Conservation (phyloP, 2,113 vertebrate genomes). For the Eurystomus gularis region DNA sequence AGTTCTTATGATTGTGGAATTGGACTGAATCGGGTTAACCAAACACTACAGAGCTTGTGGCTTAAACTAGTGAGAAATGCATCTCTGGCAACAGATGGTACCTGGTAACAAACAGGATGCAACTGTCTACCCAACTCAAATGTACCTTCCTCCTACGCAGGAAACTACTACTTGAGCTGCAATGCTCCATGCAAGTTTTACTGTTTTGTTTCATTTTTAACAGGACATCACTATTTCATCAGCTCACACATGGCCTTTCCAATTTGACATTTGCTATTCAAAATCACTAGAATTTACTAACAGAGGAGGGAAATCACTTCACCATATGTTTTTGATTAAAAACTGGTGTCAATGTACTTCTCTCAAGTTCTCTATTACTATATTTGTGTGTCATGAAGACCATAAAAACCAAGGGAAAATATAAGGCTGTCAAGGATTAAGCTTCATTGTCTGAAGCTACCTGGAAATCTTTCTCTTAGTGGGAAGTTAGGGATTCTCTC, state of each 20-base stretch:
- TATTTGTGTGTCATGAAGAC: not conserved
- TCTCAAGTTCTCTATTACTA: not conserved
- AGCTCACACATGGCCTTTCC: not conserved
- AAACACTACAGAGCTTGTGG: not conserved
- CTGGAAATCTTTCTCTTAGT: not conserved
- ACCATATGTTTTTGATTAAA: not conserved
- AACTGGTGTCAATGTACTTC: not conserved
- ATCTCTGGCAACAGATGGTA: not conserved
- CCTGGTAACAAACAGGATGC: not conserved
- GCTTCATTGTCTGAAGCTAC: not conserved
- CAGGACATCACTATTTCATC: not conserved
- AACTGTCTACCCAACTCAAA: not conserved
- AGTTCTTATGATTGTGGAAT: not conserved
- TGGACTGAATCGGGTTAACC: not conserved
- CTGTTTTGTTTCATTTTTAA: not conserved
- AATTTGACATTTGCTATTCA: not conserved
- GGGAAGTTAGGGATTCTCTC: not conserved
- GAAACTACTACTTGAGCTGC: not conserved
- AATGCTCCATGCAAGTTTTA: not conserved
- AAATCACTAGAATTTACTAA: conserved; percentile 16
- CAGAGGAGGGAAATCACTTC: not conserved
- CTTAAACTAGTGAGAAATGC: not conserved
- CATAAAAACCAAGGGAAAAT: not conserved
- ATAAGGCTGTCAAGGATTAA: not conserved
- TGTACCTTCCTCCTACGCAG: not conserved